A percentile compares a stretch with the other conserved stretches of the same genome.
Evolutionary conservation across 2,113 vertebrate species (phyloP).

Genomic region (Pelodiscus sinensis): DNA sequence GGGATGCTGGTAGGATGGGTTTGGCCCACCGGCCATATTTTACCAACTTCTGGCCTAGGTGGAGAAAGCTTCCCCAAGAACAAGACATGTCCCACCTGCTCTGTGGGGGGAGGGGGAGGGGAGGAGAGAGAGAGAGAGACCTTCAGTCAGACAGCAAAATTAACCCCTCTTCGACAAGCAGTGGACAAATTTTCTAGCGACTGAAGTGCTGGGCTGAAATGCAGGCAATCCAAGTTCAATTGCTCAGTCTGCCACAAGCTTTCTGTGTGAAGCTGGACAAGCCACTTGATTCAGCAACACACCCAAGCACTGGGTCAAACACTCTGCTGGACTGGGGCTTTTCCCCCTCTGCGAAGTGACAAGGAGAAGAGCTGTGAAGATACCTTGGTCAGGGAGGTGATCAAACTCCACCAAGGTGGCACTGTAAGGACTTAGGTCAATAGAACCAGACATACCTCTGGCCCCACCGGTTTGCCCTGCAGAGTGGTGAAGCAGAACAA

Average conservation of each 20-base stretch:
- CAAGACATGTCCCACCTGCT: neutral
- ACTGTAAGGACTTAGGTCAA: neutral
- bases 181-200: neutral
- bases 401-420: neutral
- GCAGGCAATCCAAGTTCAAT: neutral
- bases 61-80: neutral
- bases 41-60: too few relatives aligned
- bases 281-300: neutral
- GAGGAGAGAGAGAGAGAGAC: neutral
- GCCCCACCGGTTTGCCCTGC: accelerated
- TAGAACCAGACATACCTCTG: neutral
- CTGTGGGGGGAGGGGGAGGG: too few relatives aligned
- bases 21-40: too few relatives aligned
- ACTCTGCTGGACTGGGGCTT: neutral
- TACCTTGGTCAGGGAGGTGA: neutral
- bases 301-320: too few relatives aligned
- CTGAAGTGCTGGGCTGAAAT: neutral
- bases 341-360: accelerated
- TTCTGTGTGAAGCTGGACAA: neutral
- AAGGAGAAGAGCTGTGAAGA: accelerated
- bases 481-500: neutral
- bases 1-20: too few relatives aligned
- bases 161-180: neutral
- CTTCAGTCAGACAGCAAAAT: too few relatives aligned
- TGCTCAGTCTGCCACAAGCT: neutral